Evolutionary conservation across 35 echinoderm and acorn worm species (phyloP).

Genomic region (Apostichopus japonicus): DNA sequence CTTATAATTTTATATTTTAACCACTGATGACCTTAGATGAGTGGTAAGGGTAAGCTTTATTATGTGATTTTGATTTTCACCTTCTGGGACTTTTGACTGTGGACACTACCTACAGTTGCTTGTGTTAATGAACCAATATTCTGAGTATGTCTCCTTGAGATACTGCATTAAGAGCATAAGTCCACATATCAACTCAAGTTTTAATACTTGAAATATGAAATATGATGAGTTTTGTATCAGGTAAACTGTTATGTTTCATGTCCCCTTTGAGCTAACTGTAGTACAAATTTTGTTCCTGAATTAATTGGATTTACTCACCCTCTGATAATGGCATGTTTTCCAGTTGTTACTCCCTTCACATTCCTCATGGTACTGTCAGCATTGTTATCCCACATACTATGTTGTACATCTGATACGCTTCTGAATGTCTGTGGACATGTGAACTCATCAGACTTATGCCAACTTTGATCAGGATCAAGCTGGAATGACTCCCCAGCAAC

Average conservation of each 20-base stretch:
- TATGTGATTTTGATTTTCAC: no score
- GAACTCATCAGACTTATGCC: conserved; percentile 13
- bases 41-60: no score
- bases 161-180: no score
- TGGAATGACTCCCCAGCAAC: conserved; percentile 4
- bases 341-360: background rate
- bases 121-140: no score
- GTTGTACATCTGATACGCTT: conserved; percentile 8
- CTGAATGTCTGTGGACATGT: background rate
- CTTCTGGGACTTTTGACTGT: no score
- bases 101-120: no score
- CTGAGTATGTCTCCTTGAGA: no score
- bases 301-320: background rate
- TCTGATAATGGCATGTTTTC: background rate
- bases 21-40: background rate
- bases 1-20: background rate
- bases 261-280: no score
- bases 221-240: no score
- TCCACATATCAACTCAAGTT: no score
- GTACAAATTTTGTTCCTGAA: background rate
- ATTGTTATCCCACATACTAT: background rate
- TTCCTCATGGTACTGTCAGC: background rate
- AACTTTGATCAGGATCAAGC: background rate
- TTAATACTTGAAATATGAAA: no score
- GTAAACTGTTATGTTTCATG: no score